Conservation (phyloP, 2,113 vertebrate genomes). For the Neotoma lepida region DNA sequence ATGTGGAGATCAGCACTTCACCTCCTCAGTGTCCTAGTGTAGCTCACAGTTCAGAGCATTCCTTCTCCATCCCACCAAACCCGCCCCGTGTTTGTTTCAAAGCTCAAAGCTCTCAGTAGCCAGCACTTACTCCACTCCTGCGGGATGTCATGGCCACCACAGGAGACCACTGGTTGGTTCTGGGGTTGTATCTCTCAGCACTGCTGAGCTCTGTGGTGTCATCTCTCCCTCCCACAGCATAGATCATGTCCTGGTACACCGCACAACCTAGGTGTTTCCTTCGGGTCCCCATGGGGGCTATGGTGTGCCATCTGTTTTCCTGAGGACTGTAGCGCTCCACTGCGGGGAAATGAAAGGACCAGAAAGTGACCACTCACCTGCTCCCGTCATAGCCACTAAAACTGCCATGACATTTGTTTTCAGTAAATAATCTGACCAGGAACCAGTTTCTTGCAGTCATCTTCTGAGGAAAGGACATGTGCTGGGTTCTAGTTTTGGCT, state of each 20-base stretch:
- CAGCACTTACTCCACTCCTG: conserved; percentile 93
- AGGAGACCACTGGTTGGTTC: conserved; percentile 98
- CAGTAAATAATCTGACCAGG: not conserved
- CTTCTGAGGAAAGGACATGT: not conserved
- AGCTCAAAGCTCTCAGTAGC: not conserved
- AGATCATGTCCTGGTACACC: conserved; percentile 99
- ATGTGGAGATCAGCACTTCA: not conserved
- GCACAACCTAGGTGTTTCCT: conserved; percentile 98
- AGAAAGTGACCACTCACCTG: not conserved
- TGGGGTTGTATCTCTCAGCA: conserved; percentile 97
- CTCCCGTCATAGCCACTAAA: not conserved
- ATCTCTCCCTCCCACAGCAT: conserved; percentile 97
- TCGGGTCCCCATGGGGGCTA: conserved; percentile 98
- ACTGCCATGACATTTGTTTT: not conserved
- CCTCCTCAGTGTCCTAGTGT: no score
- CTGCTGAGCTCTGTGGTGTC: conserved; percentile 99
- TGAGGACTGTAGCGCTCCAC: conserved; percentile 99
- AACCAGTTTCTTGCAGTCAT: not conserved
- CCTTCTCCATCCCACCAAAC: not conserved
- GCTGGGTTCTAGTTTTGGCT: not conserved
- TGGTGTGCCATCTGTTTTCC: conserved; percentile 99
- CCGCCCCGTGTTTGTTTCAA: not conserved
- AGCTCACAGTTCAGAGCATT: not conserved
- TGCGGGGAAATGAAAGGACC: conserved; percentile 75
- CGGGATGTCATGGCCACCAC: conserved; percentile 99